Evolutionary conservation across 2,797 vertebrate genomes (phyloP).

Genomic region (Atherinosoma microstoma): DNA sequence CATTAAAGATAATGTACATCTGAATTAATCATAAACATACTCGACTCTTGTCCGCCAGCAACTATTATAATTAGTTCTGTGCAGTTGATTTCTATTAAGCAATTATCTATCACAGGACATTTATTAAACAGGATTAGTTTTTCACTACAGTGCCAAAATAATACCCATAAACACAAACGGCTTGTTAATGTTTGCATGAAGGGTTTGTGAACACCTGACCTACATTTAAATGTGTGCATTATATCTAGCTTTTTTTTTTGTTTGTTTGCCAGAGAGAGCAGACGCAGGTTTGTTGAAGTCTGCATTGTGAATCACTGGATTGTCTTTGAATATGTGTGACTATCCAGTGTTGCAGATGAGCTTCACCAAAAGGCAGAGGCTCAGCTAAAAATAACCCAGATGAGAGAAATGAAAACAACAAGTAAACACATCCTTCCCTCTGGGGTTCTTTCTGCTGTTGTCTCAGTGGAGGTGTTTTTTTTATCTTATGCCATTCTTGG

Average conservation of each 20-base stretch:
- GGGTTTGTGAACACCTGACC: slow-evolving; percentile 17
- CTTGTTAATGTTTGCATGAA: slow-evolving; percentile 3
- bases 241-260: slow-evolving; percentile 5
- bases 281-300: slow-evolving; percentile 39
- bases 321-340: slow-evolving; percentile 31
- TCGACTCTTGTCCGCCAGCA: background rate
- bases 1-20: background rate
- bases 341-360: slow-evolving; percentile 61
- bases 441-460: slow-evolving; percentile 41
- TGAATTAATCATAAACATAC: background rate
- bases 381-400: slow-evolving; percentile 69
- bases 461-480: slow-evolving; percentile 51
- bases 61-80: background rate
- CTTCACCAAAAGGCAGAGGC: slow-evolving; percentile 49
- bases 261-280: slow-evolving; percentile 25
- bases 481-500: slow-evolving; percentile 41
- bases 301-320: slow-evolving; percentile 41
- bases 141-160: background rate
- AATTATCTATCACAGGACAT: background rate
- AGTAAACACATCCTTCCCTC: slow-evolving; percentile 60
- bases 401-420: slow-evolving; percentile 34
- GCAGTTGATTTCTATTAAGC: background rate
- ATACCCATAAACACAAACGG: background rate
- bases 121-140: background rate
- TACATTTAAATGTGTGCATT: slow-evolving; percentile 8